Base-by-base conservation (phyloP, 2,888 invertebrate species). In the Nephrotoma appendiculata region DNA sequence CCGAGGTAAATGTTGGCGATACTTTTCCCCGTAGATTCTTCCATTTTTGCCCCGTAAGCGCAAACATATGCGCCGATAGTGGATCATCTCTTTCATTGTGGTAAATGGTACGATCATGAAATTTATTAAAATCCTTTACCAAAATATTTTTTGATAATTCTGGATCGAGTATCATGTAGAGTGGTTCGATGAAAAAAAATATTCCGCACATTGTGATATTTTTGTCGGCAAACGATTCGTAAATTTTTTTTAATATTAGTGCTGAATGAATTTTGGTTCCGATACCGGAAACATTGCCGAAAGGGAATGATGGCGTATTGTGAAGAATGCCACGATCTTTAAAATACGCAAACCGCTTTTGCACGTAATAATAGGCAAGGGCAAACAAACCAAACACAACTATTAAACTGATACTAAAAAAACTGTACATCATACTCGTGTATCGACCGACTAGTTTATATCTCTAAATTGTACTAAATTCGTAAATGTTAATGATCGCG, bases 1-100 rank as follows among this genome's bases (percentile, higher is more conserved):
- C 92, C 0, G 92, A 91, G 0, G 92, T 92, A 86, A 93, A 93
- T 0, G 92, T 91, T 0, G 93, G 92, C 0, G 92, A 91, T 43
- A 93, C 87, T 86, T 92, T 92, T 0, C 89, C 89, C 11, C 93
- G 89, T 71, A 93, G 88, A n/a, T 89, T 89, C 85, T 91, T 92
- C 93, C 93, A 93, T 86, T 91, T 90, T 1, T 90, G 89, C 2
- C 92, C 92, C 2, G 90, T 90, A 41, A 91, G 86, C n/a, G 88
- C 88, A 7, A 91, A 88, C 6, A 92, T 88, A 88, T 91, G 89
- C 0, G 88, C 90, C 0, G 89, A 88, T 2, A 92, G 45, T 0
- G 92, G 92, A 88, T 92, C 91, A 15, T 89, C 89, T 9, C 88
- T 87, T 6, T 90, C 90, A 87, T 91, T 90, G n/a, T 88, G 86